Evolutionary conservation across 1,140 invertebrate species (phyloP), one percentile per base, ranked within the genome.

Genomic region (Latrodectus geometricus): DNA sequence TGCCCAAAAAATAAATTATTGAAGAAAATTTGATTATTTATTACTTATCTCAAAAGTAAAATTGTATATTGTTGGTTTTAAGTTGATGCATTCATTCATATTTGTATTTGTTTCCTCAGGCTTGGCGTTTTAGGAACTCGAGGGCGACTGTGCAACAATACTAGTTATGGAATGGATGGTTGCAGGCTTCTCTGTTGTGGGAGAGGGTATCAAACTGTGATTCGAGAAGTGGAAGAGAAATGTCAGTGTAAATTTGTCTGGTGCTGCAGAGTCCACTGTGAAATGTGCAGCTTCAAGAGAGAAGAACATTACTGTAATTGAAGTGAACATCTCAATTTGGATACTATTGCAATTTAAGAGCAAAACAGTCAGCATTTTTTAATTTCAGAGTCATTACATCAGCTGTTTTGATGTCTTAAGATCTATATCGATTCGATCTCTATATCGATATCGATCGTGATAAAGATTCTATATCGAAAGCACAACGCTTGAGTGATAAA

Each of bases 191-290:
- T 98, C 52, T 98, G 96, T 91, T 98, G 96, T 91, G 94, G 95
- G 81, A 91, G 96, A 73, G 96, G 96, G 15, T 95, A 94, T 91
- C 93, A 93, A 85, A 94, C 94, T 86, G 93, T 92, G 73, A 92
- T 93, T 56, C 92, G 95, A 66, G 94, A 93, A 88, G 95, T 95
- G 89, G 93, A 94, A 91, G 94, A 95, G 89, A 95, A 96, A 89
- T 99, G 97, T 92, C 94, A 95, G 88, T 99, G 97, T 91, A 95
- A 96, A 90, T 99, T 99, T 91, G 94, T 95, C 89, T 99, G 96
- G 96, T 99, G 97, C 92, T 99, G 97, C 92, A 94, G 97, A 91
- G 97, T 98, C 65, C 95, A 94, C 84, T 99, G 97, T 92, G 94
- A 97, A 89, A 95, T 93, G 83, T 99, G 97, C 91, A 88, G 81